phyloP scores from a whole-genome alignment of 2,113 vertebrate species.

The Laticauda colubrina region DNA sequence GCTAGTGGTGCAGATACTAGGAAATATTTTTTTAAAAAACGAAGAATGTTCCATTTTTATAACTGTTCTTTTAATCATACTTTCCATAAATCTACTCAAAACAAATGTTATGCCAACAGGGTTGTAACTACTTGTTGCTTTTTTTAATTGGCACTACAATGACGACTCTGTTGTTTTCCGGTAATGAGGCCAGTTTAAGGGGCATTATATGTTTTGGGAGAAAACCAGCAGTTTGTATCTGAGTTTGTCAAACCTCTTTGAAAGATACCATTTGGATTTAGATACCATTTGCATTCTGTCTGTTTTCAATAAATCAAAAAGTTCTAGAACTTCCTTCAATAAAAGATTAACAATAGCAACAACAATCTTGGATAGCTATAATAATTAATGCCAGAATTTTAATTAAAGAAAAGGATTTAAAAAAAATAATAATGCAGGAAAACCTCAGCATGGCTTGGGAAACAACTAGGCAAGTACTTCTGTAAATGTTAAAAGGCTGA shows the following conservation, averaged over 20 bases:
- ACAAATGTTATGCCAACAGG: background rate
- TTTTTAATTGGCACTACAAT: background rate
- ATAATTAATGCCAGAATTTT: background rate
- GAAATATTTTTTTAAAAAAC: background rate
- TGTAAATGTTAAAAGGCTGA: background rate
- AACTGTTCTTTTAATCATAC: background rate
- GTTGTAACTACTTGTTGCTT: background rate
- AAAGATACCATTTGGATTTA: background rate
- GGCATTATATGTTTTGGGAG: background rate
- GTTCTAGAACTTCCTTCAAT: background rate
- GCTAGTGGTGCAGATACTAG: background rate
- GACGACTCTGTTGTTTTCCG: background rate
- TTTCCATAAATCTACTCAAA: background rate
- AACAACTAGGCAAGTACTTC: background rate
- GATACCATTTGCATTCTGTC: too few relatives aligned
- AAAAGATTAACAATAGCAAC: background rate
- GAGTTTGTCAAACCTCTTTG: background rate
- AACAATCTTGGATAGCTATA: background rate
- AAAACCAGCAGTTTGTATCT: background rate
- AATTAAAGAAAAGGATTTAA: background rate
- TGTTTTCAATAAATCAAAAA: background rate
- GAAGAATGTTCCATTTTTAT: background rate
- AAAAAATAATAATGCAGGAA: background rate
- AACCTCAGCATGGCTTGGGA: background rate
- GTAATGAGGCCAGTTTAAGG: background rate